Base-by-base conservation (phyloP, 2,888 invertebrate genomes). In the Cylloceria caligata region DNA sequence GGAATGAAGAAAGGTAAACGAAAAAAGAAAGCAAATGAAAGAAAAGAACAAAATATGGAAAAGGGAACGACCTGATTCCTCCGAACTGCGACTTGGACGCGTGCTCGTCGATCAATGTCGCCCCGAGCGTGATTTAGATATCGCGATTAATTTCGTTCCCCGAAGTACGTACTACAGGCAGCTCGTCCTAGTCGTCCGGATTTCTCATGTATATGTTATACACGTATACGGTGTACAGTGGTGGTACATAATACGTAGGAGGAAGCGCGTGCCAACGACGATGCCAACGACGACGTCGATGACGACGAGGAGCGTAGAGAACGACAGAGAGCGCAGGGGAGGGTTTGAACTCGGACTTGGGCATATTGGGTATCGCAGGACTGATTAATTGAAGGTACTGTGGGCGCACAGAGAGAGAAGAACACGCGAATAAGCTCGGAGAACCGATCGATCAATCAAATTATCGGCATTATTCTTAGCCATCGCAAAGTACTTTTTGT, bases 51-150 rank as follows among this genome's bases (percentile, higher is more conserved):
- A 78, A 81, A 73, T 81, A 81, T 72, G 65, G 67, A 75, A 62
- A 82, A 75, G 75, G 82, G 71, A 79, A 67, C 79, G 82, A 75
- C 82, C 82, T 72, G 82, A 82, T 82, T 82, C 52, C 74, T 72
- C 67, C 42, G 76, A 52, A 24, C 75, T 39, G 65, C 77, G 83
- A 82, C 75, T 72, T 68, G 64, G 73, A 81, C 76, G 76, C 81
- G 76, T 77, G 85, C 81, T 88, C 86, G 84, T 88, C 87, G 86
- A 87, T 86, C 86, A 87, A 83, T 86, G 87, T 87, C 87, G 85
- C 83, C 84, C 81, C 60, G 84, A 84, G 85, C 86, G 86, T 88
- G 88, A 88, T 88, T 88, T 87, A 87, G 87, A 85, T 88, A 87
- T 86, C 84, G 86, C 87, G 86, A 88, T 87, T 87, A 88, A 87